Conservation (phyloP, 2,888 invertebrate genomes). For the Perithous albicinctus region DNA sequence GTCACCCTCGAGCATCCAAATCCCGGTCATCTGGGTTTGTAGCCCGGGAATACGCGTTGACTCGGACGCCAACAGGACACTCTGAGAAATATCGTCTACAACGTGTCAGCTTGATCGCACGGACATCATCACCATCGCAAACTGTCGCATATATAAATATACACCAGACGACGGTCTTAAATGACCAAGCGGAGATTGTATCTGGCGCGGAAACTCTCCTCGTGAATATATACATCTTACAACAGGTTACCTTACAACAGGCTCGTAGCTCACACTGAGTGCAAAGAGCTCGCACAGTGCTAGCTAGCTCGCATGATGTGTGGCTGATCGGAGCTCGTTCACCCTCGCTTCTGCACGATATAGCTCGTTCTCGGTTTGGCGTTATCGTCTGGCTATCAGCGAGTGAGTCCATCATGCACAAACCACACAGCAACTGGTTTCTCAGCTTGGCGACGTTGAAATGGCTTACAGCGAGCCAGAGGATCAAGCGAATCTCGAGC, state of each 20-base stretch:
- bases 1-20: slow-evolving; percentile 29
- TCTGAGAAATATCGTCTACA: slow-evolving; percentile 40
- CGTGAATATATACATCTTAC: slow-evolving; percentile 60
- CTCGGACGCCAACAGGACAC: slow-evolving; percentile 32
- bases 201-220: slow-evolving; percentile 64
- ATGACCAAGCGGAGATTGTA: slow-evolving; percentile 61
- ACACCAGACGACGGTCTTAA: slow-evolving; percentile 53
- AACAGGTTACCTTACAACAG: slow-evolving; percentile 54
- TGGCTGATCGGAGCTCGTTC: slow-evolving; percentile 50
- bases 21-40: slow-evolving; percentile 30
- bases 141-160: slow-evolving; percentile 44
- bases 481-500: slow-evolving; percentile 13
- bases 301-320: slow-evolving; percentile 46
- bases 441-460: slow-evolving; percentile 51
- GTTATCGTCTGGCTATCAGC: slow-evolving; percentile 65
- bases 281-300: slow-evolving; percentile 27
- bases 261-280: slow-evolving; percentile 43
- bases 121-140: slow-evolving; percentile 38
- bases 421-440: slow-evolving; percentile 68
- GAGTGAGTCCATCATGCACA: slow-evolving; percentile 59
- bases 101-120: slow-evolving; percentile 38
- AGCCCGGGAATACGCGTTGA: slow-evolving; percentile 13
- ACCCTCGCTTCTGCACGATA: slow-evolving; percentile 36
- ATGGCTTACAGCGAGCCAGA: slow-evolving; percentile 50
- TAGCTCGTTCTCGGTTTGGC: slow-evolving; percentile 34